Percentiles rank a stretch among this genome's conserved stretches.
Evolutionary conservation across 2,797 vertebrate genomes (phyloP).

Genomic region (Rhodeus uyekii): DNA sequence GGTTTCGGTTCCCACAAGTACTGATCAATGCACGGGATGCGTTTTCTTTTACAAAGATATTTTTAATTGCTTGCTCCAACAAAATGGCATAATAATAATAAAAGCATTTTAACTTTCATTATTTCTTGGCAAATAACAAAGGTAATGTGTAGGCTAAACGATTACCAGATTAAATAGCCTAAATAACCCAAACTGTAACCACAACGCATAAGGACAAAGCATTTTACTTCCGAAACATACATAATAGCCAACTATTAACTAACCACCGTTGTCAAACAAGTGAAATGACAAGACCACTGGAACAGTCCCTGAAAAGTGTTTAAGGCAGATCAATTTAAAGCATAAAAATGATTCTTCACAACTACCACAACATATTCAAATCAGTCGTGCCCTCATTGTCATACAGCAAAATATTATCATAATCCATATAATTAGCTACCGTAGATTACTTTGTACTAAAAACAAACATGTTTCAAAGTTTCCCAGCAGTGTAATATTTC

Average conservation of each 20-base stretch:
- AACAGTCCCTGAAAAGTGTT: background rate
- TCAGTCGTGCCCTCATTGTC: constrained; percentile 12
- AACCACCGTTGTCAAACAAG: too few relatives aligned
- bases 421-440: background rate
- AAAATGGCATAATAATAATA: background rate
- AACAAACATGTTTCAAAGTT: background rate
- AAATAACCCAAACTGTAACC: too few relatives aligned
- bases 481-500: background rate
- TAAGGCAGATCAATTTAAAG: background rate
- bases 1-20: background rate
- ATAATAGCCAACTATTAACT: background rate
- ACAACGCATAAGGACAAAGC: background rate
- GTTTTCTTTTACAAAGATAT: background rate
- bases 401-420: constrained; percentile 14
- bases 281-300: background rate
- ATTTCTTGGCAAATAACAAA: background rate
- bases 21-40: background rate
- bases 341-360: constrained; percentile 5
- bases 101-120: background rate
- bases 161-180: too few relatives aligned
- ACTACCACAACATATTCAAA: background rate
- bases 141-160: background rate
- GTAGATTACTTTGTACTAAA: background rate
- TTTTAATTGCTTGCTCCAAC: background rate
- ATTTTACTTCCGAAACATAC: background rate